phyloP scores from a whole-genome alignment of 2,113 vertebrate species.

The Gorsachius goisagi region DNA sequence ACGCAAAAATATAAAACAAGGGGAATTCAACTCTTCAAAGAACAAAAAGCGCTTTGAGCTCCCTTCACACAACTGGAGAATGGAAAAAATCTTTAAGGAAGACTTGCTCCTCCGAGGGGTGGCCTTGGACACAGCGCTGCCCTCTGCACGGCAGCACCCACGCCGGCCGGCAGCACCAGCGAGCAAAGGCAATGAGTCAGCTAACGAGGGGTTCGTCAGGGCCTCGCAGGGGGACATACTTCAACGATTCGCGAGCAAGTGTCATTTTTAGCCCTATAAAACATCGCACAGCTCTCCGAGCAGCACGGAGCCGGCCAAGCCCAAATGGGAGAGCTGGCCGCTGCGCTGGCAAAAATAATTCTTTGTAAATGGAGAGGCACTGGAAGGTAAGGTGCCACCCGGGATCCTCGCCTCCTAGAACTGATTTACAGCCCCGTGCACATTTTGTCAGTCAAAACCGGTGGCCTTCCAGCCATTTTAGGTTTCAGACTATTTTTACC shows the following conservation, averaged over 20 bases:
- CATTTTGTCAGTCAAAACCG: slow-evolving; percentile 52
- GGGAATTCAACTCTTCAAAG: not conserved
- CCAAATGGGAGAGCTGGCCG: slow-evolving; percentile 52
- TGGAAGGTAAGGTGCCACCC: slow-evolving; percentile 56
- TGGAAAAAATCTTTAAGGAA: not conserved
- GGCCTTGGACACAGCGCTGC: not conserved
- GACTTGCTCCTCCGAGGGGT: not conserved
- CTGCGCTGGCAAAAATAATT: slow-evolving; percentile 71
- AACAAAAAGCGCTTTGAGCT: not conserved
- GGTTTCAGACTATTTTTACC: slow-evolving; percentile 59
- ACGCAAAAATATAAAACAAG: not conserved
- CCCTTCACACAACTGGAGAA: not conserved
- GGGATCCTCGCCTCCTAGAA: slow-evolving; percentile 53
- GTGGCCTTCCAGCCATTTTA: slow-evolving; percentile 28
- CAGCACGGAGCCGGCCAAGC: slow-evolving; percentile 41
- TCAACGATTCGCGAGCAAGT: not conserved
- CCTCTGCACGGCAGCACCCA: not conserved
- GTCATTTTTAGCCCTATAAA: slow-evolving; percentile 4
- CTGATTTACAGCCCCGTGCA: slow-evolving; percentile 39
- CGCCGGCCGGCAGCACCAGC: fast-evolving
- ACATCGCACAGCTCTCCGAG: not conserved
- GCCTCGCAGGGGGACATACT: not conserved
- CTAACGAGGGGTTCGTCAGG: not conserved
- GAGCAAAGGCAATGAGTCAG: not conserved
- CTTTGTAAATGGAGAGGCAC: slow-evolving; percentile 59